Evolutionary conservation across 2,113 vertebrate genomes (phyloP).

Genomic region (Emydura subglobosa): DNA sequence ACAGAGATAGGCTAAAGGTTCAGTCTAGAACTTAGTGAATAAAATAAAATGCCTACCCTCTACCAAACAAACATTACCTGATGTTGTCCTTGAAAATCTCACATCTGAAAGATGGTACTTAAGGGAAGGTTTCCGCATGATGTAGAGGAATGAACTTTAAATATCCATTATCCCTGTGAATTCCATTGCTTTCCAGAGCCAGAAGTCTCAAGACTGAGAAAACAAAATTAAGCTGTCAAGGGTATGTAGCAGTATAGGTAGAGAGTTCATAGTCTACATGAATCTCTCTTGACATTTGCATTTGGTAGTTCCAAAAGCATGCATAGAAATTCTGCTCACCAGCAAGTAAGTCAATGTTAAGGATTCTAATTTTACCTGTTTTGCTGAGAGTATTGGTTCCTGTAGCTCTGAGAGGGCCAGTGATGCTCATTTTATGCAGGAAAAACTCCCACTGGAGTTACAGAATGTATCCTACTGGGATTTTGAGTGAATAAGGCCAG

Average conservation of each 20-base stretch:
- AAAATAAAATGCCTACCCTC: background rate
- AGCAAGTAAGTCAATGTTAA: background rate
- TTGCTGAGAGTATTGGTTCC: background rate
- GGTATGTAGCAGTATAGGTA: background rate
- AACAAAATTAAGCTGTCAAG: background rate
- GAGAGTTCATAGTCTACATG: background rate
- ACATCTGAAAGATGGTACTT: background rate
- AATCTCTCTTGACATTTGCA: background rate
- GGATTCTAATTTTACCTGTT: background rate
- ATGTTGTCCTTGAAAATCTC: background rate
- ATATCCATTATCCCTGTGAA: background rate
- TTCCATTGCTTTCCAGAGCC: background rate
- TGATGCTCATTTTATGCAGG: background rate
- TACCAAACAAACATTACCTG: background rate
- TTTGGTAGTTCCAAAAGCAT: constrained; percentile 5
- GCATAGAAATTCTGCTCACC: background rate
- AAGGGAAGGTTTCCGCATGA: background rate
- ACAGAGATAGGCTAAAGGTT: background rate
- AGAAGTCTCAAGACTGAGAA: background rate
- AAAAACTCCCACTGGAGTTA: background rate
- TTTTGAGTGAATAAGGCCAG: background rate
- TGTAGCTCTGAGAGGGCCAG: background rate
- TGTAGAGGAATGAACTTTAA: background rate
- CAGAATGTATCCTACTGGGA: background rate
- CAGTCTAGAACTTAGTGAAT: background rate